Conservation (phyloP, 2,888 invertebrate species). For the Pegoplata infirma region DNA sequence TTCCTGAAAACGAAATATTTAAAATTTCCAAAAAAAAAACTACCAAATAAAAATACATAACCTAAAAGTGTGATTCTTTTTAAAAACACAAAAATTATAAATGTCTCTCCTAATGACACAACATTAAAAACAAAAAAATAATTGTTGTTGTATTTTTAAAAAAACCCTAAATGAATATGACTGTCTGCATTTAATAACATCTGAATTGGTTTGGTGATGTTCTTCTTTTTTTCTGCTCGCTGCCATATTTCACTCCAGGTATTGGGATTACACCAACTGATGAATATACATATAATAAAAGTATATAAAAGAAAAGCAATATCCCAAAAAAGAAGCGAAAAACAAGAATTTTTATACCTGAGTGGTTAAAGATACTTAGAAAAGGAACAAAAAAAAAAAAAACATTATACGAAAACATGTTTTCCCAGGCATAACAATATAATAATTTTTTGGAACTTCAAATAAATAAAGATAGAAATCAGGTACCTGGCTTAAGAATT, state of each 20-base stretch:
- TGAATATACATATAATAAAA: neutral
- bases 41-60: no score
- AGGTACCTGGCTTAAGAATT: conserved; percentile 38
- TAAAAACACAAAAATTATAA: no score
- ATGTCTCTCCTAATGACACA: neutral
- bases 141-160: no score
- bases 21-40: no score
- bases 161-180: conserved; percentile 21
- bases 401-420: no score
- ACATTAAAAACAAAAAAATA: conserved; percentile 13
- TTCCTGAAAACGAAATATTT: no score
- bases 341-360: conserved; percentile 33
- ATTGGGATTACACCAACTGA: conserved; percentile 29
- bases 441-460: neutral
- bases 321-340: conserved; percentile 26
- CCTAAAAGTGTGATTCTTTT: no score
- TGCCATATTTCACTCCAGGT: conserved; percentile 20
- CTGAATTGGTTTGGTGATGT: no score
- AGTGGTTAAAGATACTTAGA: conserved; percentile 10
- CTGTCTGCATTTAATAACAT: neutral
- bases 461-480: conserved; percentile 16
- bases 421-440: conserved; percentile 28
- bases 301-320: no score
- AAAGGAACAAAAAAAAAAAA: no score
- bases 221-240: no score